Conservation (phyloP, 2,113 vertebrate species). For the Toxostoma redivivum region DNA sequence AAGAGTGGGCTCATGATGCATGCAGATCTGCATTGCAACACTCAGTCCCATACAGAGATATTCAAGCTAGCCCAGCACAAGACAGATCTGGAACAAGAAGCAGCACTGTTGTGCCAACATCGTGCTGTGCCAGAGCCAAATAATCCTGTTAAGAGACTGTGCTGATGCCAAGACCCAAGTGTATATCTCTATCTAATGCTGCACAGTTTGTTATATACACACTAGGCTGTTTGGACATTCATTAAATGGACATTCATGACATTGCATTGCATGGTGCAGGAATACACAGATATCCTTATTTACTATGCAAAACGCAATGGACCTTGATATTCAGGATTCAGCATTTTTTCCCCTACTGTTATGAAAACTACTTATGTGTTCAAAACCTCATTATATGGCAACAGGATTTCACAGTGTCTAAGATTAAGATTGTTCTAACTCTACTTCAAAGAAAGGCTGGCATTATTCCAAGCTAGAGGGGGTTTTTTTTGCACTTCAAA, state of each 20-base stretch:
- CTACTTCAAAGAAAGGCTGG: background rate
- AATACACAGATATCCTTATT: background rate
- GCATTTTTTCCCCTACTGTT: background rate
- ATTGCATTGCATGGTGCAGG: background rate
- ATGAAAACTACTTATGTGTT: slow-evolving; percentile 17
- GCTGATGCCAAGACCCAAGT: background rate
- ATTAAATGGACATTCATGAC: background rate
- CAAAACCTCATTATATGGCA: slow-evolving; percentile 26
- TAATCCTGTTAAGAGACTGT: background rate
- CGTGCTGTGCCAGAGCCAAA: background rate
- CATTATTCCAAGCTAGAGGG: background rate
- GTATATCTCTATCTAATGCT: background rate
- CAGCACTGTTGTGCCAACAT: background rate
- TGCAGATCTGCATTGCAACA: background rate
- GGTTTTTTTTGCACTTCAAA: background rate
- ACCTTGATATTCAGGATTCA: background rate
- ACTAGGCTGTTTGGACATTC: background rate
- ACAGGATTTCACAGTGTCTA: slow-evolving; percentile 14
- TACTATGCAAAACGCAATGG: background rate
- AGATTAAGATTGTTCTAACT: background rate
- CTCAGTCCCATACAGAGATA: background rate
- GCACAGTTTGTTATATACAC: background rate
- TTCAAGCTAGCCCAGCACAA: background rate
- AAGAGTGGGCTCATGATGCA: background rate
- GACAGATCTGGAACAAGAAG: background rate